Percentiles rank a stretch among this genome's conserved stretches.
Evolutionary conservation across 2,888 invertebrate genomes (phyloP).

Genomic region (Lepetodrilus schrolli): DNA sequence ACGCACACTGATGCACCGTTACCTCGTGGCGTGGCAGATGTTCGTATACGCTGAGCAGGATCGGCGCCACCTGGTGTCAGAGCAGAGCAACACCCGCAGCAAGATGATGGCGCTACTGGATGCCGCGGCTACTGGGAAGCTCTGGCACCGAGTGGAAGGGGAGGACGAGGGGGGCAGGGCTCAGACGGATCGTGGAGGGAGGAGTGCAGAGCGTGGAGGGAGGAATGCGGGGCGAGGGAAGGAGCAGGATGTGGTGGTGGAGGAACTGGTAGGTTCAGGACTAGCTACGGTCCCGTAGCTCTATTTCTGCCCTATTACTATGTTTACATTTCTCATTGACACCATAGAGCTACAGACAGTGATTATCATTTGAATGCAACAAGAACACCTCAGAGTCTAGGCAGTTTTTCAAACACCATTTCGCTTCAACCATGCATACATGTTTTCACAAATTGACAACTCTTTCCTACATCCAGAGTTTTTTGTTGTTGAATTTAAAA

Average conservation of each 20-base stretch:
- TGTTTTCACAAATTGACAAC: too few relatives aligned
- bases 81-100: slow-evolving; percentile 62
- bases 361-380: too few relatives aligned
- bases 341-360: too few relatives aligned
- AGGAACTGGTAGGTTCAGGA: background rate
- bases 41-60: slow-evolving; percentile 62
- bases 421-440: too few relatives aligned
- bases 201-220: background rate
- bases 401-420: too few relatives aligned
- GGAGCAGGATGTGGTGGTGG: background rate
- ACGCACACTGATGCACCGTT: slow-evolving; percentile 52
- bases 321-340: too few relatives aligned
- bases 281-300: too few relatives aligned
- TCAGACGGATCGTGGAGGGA: background rate
- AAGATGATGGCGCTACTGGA: slow-evolving; percentile 72
- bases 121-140: slow-evolving; percentile 66
- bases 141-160: slow-evolving; percentile 57
- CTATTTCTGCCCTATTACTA: too few relatives aligned
- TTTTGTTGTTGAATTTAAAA: too few relatives aligned
- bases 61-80: slow-evolving; percentile 54
- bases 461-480: too few relatives aligned
- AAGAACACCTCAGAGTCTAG: too few relatives aligned
- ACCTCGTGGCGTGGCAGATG: slow-evolving; percentile 61
- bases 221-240: background rate
- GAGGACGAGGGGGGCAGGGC: slow-evolving; percentile 28